Evolutionary conservation across 2,888 invertebrate genomes (phyloP), one percentile per base, ranked within the genome.

Genomic region (Macrophya alboannulata): DNA sequence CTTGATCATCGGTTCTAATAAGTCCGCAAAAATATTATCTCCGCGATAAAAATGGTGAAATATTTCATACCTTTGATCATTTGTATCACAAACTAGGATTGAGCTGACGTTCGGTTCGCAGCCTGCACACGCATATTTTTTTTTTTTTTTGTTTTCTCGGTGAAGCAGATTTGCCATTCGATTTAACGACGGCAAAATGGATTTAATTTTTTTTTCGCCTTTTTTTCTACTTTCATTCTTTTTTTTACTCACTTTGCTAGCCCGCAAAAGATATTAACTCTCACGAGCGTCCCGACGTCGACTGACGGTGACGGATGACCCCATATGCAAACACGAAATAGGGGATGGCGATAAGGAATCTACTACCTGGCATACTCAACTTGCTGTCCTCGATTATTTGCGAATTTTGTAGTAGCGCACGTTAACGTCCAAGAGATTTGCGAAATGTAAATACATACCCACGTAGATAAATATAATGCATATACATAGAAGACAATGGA

Each of bases 241-340:
- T 17, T 51, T 17, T 17, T 48, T 31, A 79, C 40, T 40, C 55
- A 79, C n/a, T 79, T 40, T 43, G 43, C 40, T 43, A 40, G 81
- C 40, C n/a, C 40, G n/a, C 51, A 81, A 81, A 81, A 83, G 83
- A 83, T 83, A 83, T 68, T 68, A 83, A 83, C 68, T 45, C 68
- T 43, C 83, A 15, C 68, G 48, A 62, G 83, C 45, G 71, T 83
- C 68, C 68, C 45, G 82, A 82, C 65, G 65, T 43, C 62, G 82
- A 82, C 65, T 68, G 83, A 83, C 83, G 62, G 68, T 83, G 83
- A 83, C 68, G 25, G 83, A 83, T 71, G 68, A 68, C 83, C 83
- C n/a, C 21, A 21, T 83, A 83, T 83, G 68, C 83, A 83, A 83
- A 83, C 48, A 83, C 68, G 83, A 48, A 83, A 83, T 71, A 51